Evolutionary conservation across 1,140 invertebrate genomes (phyloP).

Genomic region (Drosophila auraria): DNA sequence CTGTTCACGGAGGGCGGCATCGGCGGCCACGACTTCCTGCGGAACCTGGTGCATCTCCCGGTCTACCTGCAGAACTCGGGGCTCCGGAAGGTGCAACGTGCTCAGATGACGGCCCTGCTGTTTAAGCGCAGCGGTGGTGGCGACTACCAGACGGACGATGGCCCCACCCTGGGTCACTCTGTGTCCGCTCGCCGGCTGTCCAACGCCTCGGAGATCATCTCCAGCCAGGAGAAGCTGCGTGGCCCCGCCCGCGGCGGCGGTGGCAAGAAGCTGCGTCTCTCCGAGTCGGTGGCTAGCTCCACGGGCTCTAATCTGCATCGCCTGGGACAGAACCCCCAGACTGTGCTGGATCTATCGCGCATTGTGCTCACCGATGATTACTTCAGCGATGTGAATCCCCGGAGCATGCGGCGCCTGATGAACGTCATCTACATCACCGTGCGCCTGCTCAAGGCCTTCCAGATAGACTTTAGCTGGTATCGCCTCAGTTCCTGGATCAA

Average conservation of each 20-base stretch:
- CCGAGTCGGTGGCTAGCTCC: constrained; percentile 95
- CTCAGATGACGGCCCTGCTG: constrained; percentile 91
- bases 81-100: constrained; percentile 93
- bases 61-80: constrained; percentile 99
- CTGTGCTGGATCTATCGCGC: constrained; percentile 91
- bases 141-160: constrained; percentile 77
- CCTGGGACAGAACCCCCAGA: constrained; percentile 87
- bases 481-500: constrained; percentile 98
- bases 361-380: constrained; percentile 97
- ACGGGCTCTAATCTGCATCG: constrained; percentile 94
- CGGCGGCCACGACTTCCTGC: constrained; percentile 96
- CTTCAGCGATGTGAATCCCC: constrained; percentile 98
- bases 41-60: constrained; percentile 98
- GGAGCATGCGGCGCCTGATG: constrained; percentile 98
- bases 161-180: constrained; percentile 86
- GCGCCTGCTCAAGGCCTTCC: constrained; percentile 97
- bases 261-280: constrained; percentile 90
- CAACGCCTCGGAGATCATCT: constrained; percentile 92
- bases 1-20: constrained; percentile 96
- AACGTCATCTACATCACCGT: constrained; percentile 99
- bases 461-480: constrained; percentile 99
- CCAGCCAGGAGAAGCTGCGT: constrained; percentile 90
- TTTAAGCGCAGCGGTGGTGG: constrained; percentile 75
- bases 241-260: constrained; percentile 82
- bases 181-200: constrained; percentile 91